Percentiles rank a stretch among this genome's conserved stretches.
phyloP scores from a whole-genome alignment of 30 jellyfish, hydroid and myxozoan species.

The Aurelia sp. region DNA sequence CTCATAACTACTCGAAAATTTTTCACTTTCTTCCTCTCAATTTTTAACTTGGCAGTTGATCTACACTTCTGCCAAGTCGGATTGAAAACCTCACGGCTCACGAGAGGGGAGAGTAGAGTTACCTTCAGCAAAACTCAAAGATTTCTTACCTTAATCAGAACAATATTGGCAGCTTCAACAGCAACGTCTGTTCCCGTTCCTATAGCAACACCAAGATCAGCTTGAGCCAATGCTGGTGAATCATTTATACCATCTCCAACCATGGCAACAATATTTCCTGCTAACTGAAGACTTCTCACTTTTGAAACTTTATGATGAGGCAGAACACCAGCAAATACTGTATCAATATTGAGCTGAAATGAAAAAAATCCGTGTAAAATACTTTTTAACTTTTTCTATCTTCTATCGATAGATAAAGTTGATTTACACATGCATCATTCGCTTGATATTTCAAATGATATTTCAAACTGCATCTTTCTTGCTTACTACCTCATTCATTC shows the following conservation, averaged over 20 bases:
- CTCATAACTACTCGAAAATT: no score
- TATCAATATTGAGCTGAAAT: conserved; percentile 61
- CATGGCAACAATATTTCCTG: conserved; percentile 94
- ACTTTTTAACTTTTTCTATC: background rate
- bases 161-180: conserved; percentile 98
- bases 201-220: conserved; percentile 99
- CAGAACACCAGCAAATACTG: conserved; percentile 87
- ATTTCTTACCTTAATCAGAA: conserved; percentile 75
- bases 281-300: conserved; percentile 83
- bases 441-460: no score
- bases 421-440: no score
- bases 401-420: no score
- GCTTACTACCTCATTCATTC: no score
- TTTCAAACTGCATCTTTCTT: no score
- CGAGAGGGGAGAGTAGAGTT: background rate
- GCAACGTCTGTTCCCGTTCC: conserved; percentile 99
- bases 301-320: conserved; percentile 97
- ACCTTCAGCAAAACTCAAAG: background rate
- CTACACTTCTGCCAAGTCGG: no score
- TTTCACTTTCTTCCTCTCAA: background rate
- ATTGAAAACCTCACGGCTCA: background rate
- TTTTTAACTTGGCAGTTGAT: background rate
- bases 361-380: background rate
- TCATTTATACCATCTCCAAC: conserved; percentile 99
- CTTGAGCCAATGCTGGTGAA: conserved; percentile 99